Conservation (phyloP, 2,113 vertebrate genomes). For the Galeopterus variegatus region DNA sequence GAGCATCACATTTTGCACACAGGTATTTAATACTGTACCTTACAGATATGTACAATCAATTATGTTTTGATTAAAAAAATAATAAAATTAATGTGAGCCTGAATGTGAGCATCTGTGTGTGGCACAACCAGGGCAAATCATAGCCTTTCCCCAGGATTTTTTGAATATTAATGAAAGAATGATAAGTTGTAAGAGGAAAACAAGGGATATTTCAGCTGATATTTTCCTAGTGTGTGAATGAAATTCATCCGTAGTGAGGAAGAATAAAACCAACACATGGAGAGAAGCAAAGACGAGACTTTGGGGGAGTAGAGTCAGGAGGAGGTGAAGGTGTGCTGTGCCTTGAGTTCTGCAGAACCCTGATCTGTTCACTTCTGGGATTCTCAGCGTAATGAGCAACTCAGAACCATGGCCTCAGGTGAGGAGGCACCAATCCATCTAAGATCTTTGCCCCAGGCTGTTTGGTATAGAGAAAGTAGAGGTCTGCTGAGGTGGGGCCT, state of each 20-base stretch:
- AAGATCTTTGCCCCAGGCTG: not conserved
- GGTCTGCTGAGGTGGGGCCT: not conserved
- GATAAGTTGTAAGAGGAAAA: not conserved
- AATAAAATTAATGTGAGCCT: not conserved
- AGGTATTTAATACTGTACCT: too few species aligned
- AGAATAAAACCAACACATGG: not conserved
- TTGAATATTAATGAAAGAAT: not conserved
- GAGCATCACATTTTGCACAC: too few species aligned
- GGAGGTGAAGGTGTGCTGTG: not conserved
- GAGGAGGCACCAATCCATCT: not conserved
- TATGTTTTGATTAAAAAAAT: too few species aligned
- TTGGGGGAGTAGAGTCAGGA: not conserved
- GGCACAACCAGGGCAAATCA: not conserved
- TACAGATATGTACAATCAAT: too few species aligned
- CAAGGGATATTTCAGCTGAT: not conserved
- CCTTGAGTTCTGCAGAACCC: not conserved
- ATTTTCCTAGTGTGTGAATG: not conserved
- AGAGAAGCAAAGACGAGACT: not conserved
- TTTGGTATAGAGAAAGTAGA: not conserved
- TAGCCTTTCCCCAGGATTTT: not conserved
- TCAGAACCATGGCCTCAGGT: not conserved
- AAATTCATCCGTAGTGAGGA: not conserved
- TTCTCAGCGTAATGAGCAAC: not conserved
- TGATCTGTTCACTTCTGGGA: not conserved
- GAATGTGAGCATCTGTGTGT: not conserved